These are phyloP conservation scores for Phymatocera aterrima DNA, from an alignment of 2,888 invertebrate species.

Conservation along the genomic window DNA sequence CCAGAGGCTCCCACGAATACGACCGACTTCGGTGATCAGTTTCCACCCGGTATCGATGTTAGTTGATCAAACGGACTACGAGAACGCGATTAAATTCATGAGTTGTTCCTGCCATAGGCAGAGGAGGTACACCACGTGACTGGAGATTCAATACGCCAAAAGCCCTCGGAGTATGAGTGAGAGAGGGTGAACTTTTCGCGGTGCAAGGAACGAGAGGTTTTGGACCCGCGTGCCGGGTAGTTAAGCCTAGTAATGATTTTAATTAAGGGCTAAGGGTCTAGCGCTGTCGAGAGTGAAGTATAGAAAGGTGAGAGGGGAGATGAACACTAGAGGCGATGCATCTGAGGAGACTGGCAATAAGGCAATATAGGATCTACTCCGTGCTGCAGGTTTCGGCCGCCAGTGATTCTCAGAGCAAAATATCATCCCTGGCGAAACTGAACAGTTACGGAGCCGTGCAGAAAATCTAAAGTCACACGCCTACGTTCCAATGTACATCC, in stretches of 20 bases:
- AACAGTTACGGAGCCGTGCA: too few species aligned
- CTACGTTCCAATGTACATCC: too few species aligned
- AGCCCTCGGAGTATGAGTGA: conserved; percentile 18
- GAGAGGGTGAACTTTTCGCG: conserved; percentile 54
- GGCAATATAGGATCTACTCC: conserved; percentile 52
- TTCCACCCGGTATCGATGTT: neutral
- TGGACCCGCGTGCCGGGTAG: conserved; percentile 51
- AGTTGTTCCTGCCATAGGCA: neutral
- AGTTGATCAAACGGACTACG: conserved; percentile 37
- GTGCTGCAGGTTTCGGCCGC: conserved; percentile 47
- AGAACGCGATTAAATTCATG: conserved; percentile 40
- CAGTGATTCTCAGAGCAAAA: conserved; percentile 25
- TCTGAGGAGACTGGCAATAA: conserved; percentile 52
- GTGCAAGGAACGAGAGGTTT: conserved; percentile 49
- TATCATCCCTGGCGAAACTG: too few species aligned
- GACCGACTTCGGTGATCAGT: neutral
- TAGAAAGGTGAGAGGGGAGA: conserved; percentile 47
- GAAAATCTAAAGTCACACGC: too few species aligned
- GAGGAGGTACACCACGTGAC: conserved; percentile 53
- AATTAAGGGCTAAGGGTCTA: conserved; percentile 58
- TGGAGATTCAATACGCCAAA: conserved; percentile 55
- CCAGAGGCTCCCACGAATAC: neutral
- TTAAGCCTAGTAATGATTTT: conserved; percentile 59
- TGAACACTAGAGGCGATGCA: conserved; percentile 39
- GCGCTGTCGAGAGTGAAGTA: conserved; percentile 50